These are phyloP conservation scores for Drosophila eugracilis DNA, from an alignment of 1,140 invertebrate species.

Conservation along the genomic window DNA sequence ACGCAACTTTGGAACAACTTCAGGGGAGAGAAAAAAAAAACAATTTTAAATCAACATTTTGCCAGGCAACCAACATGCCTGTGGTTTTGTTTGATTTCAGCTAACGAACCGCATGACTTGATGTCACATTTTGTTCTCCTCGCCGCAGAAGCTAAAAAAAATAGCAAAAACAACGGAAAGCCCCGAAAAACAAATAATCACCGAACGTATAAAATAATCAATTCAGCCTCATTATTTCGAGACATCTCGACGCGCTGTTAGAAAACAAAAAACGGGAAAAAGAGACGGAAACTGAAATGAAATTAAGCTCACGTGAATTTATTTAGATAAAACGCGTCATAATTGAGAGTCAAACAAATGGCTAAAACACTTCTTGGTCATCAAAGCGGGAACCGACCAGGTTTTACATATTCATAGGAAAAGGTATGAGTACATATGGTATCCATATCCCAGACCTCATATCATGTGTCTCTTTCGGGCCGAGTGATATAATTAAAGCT, in stretches of 20 bases:
- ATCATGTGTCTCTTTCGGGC: constrained; percentile 7
- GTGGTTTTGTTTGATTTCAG: constrained; percentile 58
- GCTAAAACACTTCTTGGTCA: constrained; percentile 42
- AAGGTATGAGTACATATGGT: constrained; percentile 2
- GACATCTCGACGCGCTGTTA: constrained; percentile 31
- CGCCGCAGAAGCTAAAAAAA: constrained; percentile 19
- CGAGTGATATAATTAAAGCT: constrained; percentile 54
- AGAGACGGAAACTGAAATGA: constrained; percentile 1
- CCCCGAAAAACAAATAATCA: constrained; percentile 37
- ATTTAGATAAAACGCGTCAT: constrained; percentile 62
- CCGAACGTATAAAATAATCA: constrained; percentile 50
- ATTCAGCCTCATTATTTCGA: constrained; percentile 59
- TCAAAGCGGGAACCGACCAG: constrained; percentile 52
- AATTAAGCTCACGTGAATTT: constrained; percentile 54
- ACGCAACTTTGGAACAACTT: constrained; percentile 21
- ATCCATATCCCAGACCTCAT: constrained; percentile 8
- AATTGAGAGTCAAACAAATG: constrained; percentile 43
- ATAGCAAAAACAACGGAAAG: constrained; percentile 23
- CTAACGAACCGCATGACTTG: constrained; percentile 66
- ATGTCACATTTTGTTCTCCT: constrained; percentile 57
- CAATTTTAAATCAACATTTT: constrained; percentile 42
- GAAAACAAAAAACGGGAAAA: constrained; percentile 20
- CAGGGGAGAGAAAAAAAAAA: not conserved
- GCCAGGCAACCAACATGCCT: constrained; percentile 23
- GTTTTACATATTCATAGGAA: constrained; percentile 36